Evolutionary conservation across 2,888 invertebrate genomes (phyloP), one percentile per base, ranked within the genome.

Genomic region (Salpingus planirostris): DNA sequence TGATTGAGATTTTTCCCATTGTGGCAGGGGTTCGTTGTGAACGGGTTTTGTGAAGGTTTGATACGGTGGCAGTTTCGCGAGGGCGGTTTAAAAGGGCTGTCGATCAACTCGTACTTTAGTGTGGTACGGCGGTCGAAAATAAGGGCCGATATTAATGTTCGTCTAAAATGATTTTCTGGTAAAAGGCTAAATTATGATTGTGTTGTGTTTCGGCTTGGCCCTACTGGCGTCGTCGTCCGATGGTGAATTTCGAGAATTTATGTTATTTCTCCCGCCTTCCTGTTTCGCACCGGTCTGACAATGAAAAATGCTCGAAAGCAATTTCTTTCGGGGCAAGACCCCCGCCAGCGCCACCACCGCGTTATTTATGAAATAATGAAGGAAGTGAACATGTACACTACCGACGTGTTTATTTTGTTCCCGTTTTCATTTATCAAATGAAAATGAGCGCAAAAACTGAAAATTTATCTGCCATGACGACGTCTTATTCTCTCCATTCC

Each of bases 311-410:
- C 35, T 40, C 33, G 23, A 37, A 29, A 39, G 49, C 42, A 46
- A 49, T 49, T 49, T 47, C 49, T 46, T 47, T 38, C 26, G 28
- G 27, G n/a, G n/a, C n/a, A n/a, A n/a, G n/a, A n/a, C n/a, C n/a
- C n/a, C n/a, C n/a, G n/a, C n/a, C n/a, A n/a, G n/a, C n/a, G n/a
- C n/a, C n/a, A n/a, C n/a, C n/a, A n/a, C n/a, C n/a, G 27, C 18
- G 46, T 50, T 49, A 49, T 49, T 50, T 50, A 49, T 47, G 44
- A 44, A 47, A 47, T 50, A 49, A 50, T 49, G 44, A 46, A 47
- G 43, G 43, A 43, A 49, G 40, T 33, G n/a, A 43, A 41, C 42
- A 43, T 44, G 42, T 41, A 46, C 42, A 25, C 24, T 18, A n/a
- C n/a, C 29, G 41, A 39, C 36, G 34, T 40, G 43, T 46, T 44